Evolutionary conservation across 2,113 vertebrate species (phyloP), one percentile per base, ranked within the genome.

Genomic region (Bujurquina vittata): DNA sequence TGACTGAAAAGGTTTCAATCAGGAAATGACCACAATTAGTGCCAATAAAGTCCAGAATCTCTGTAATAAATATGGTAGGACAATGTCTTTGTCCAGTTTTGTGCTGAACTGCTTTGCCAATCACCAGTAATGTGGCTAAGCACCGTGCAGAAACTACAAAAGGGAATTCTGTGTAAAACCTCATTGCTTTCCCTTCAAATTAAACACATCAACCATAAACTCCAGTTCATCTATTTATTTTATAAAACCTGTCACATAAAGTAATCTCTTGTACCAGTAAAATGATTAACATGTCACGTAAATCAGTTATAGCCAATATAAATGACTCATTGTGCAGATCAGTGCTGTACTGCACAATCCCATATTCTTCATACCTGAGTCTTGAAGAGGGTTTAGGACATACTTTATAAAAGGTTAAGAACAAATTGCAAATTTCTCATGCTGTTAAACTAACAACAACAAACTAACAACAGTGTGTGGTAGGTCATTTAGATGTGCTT

Each of bases 281-380:
- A 67, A 26, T 26, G 63, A 46, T 67, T 67, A 67, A 43, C 37
- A 46, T 67, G 63, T 26, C 3, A 1, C 26, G 14, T 67, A 6
- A 67, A 46, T 67, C 22, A 67, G 40, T 67, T 67, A 67, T 4
- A 67, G 63, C 37, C 40, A 46, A 67, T 67, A 67, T 26, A 67
- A 67, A 40, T 26, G 63, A 40, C 40, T 67, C 40, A 67, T 67
- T 67, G 40, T 67, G 37, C 22, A 46, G 40, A 67, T 46, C 22
- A 26, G 22, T 17, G 12, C 14, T 46, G 8, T 46, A 40, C 40
- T 2, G 14, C 35, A 65, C 35, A 40, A 9, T 33, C 61, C 35
- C 35, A 65, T 65, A 65, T 40, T 65, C 40, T 22, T 40, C 35
- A 43, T 43, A 40, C 35, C 61, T 43, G 35, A 40, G 20, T 40